A percentile compares a stretch with the other conserved stretches of the same genome.
Conservation (phyloP, 2,113 vertebrate species). For the Naja naja region DNA sequence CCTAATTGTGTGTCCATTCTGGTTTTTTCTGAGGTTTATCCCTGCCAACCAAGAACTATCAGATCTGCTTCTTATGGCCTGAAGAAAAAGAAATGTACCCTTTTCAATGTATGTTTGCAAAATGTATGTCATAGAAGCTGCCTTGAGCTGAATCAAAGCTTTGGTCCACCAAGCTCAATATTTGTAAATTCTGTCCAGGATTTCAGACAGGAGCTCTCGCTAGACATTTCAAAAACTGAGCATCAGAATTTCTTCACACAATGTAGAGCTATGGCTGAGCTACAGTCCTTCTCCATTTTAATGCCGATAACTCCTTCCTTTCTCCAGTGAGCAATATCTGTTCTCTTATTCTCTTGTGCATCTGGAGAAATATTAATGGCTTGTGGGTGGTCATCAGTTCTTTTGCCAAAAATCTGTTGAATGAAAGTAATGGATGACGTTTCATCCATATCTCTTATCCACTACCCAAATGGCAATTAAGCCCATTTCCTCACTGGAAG, state of each 20-base stretch:
- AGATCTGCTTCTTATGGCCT: background rate
- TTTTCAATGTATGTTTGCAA: background rate
- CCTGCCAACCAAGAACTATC: background rate
- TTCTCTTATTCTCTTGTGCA: background rate
- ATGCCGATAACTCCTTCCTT: background rate
- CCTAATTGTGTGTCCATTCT: background rate
- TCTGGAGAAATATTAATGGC: constrained; percentile 13
- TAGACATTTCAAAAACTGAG: background rate
- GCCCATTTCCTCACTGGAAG: constrained; percentile 58
- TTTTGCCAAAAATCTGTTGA: constrained; percentile 12
- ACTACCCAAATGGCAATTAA: constrained; percentile 42
- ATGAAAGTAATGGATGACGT: constrained; percentile 16
- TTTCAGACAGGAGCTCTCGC: background rate
- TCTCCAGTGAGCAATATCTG: background rate
- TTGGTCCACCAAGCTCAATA: background rate
- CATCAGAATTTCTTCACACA: background rate
- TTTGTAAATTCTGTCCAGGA: background rate
- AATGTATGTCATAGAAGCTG: background rate
- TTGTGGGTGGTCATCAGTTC: constrained; percentile 25
- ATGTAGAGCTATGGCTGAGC: background rate
- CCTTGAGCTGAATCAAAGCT: background rate
- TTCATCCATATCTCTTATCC: constrained; percentile 25
- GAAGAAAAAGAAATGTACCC: background rate
- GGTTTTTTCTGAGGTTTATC: background rate
- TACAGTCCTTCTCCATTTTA: background rate